Base-by-base conservation (phyloP, 2,888 invertebrate genomes). In the Folsomia manolachei region DNA sequence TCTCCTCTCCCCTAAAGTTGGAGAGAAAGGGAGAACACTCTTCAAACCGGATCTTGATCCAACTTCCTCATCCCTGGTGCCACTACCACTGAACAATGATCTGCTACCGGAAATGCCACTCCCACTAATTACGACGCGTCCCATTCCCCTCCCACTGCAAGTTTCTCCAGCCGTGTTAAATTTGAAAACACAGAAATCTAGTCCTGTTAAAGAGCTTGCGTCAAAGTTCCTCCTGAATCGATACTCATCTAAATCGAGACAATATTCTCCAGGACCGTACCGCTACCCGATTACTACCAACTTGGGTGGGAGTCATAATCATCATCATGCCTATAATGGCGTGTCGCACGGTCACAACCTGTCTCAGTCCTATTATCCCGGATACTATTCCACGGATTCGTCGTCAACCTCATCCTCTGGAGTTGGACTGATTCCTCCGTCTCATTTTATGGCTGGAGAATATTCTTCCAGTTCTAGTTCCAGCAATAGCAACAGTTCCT, bases 401-500 rank as follows among this genome's bases (percentile, higher is more conserved):
- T 14, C 26, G 14, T 21, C 18, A 1, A 60, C n/a, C 27, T n/a
- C n/a, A n/a, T n/a, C n/a, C n/a, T 24, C 66, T 1, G 24, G 60
- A 2, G 51, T 14, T 21, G 21, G 62, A 9, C 23, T 25, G 1
- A 11, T 53, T 11, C 24, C 60, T 19, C 25, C 56, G 7, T 14
- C 24, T 19, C 25, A 56, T 51, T 18, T 18, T 24, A 64, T 39
- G 9, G 25, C 25, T 19, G 71, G 52, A 1, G 63, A 62, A 18
- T 71, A 68, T 24, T 27, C n/a, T n/a, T n/a, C n/a, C n/a, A n/a
- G n/a, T n/a, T n/a, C 68, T 24, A 56, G 64, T 25, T 52, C 70
- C 2, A 53, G 64, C 64, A 60, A n/a, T n/a, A 14, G 4, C 21
- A 74, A 65, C 27, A 63, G 72, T 39, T 73, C 73, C 25, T 21